Percentiles rank a stretch among this genome's conserved stretches.
These are phyloP conservation scores for Paradoxurus hermaphroditus DNA, from an alignment of 2,113 vertebrate species.

Conservation along the genomic window DNA sequence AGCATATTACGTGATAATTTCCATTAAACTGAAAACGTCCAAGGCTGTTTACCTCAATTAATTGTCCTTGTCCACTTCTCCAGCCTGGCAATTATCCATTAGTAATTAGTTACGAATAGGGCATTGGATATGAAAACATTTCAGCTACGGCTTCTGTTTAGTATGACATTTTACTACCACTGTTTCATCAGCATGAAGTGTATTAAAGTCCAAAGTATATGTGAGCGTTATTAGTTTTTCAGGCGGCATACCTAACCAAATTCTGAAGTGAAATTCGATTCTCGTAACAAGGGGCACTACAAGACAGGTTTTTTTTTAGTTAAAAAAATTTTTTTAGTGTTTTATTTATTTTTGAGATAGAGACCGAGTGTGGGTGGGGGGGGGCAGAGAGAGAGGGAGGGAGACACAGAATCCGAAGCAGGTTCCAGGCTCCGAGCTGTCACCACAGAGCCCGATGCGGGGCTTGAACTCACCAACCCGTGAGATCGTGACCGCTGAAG, in stretches of 20 bases:
- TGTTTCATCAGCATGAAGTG: neutral
- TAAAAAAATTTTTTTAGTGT: no score
- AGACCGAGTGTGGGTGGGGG: no score
- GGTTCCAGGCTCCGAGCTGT: no score
- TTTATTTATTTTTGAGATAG: no score
- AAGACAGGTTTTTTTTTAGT: neutral
- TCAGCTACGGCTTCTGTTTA: neutral
- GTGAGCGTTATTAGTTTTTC: neutral
- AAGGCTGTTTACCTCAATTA: slow-evolving; percentile 65
- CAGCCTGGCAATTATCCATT: slow-evolving; percentile 32
- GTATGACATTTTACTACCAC: neutral
- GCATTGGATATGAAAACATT: slow-evolving; percentile 39
- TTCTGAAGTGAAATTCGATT: neutral
- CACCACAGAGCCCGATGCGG: no score
- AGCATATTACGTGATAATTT: slow-evolving; percentile 67
- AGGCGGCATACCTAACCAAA: no score
- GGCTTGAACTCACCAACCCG: no score
- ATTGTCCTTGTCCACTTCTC: slow-evolving; percentile 64
- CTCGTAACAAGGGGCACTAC: neutral
- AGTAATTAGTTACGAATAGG: slow-evolving; percentile 53
- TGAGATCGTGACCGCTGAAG: no score
- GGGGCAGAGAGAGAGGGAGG: no score
- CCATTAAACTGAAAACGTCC: slow-evolving; percentile 73
- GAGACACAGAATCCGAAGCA: no score
- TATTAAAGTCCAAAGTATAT: neutral